Base-by-base conservation (phyloP, 2,888 invertebrate species). In the Megaustenia siamemsis region DNA sequence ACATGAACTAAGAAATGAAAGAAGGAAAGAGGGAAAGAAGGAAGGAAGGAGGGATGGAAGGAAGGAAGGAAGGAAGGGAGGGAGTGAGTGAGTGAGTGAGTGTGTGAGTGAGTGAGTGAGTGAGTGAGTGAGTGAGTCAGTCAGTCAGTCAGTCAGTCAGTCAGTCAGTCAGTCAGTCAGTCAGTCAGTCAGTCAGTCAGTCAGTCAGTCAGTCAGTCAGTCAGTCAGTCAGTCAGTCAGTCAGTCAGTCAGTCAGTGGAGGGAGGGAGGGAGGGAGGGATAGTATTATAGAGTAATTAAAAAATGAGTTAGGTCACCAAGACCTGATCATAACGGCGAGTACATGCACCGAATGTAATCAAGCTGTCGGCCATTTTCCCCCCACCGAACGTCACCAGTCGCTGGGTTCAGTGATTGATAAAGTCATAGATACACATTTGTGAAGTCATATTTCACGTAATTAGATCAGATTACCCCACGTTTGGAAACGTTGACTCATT, bases 21-120 rank as follows among this genome's bases (percentile, higher is more conserved):
- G 45, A 43, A 12, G 24, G 60, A 28, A 18, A 66, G 53, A 28
- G 4, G 6, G 38, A 1, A 56, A 24, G 32, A 28, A n/a, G n/a
- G 56, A 38, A 56, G 35, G 56, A 60, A 76, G 76, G 28, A n/a
- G n/a, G n/a, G n/a, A n/a, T n/a, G n/a, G n/a, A n/a, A n/a, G n/a
- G n/a, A n/a, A n/a, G n/a, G n/a, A n/a, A n/a, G n/a, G n/a, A n/a
- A n/a, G n/a, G n/a, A n/a, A n/a, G n/a, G n/a, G n/a, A n/a, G n/a
- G n/a, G n/a, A n/a, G n/a, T n/a, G n/a, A n/a, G n/a, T n/a, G n/a
- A n/a, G n/a, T n/a, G n/a, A n/a, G n/a, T n/a, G 76, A 76, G 45
- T 40, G 43, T 49, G 76, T 49, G 76, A 76, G 76, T 38, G 76
- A 76, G 45, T 32, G 56, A 78, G 78, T 56, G 78, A 78, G 78